Conservation (phyloP, 2,113 vertebrate genomes). For the Excalfactoria chinensis region DNA sequence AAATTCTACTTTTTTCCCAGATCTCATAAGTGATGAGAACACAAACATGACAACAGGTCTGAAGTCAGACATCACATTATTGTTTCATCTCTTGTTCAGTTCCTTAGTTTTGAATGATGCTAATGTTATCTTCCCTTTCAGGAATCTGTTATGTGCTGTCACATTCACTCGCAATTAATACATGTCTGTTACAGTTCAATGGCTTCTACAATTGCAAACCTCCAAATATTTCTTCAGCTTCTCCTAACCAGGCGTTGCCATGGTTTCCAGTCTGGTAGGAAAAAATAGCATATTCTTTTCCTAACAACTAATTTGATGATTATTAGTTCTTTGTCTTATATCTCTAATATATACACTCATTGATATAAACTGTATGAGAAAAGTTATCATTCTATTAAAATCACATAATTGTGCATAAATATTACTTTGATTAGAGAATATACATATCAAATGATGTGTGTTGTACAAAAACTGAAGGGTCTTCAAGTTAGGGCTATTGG, state of each 20-base stretch:
- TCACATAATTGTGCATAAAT: background rate
- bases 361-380: background rate
- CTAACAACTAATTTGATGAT: constrained; percentile 63
- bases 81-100: constrained; percentile 71
- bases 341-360: background rate
- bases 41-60: constrained; percentile 69
- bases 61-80: constrained; percentile 71
- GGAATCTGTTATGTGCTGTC: constrained; percentile 71
- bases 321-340: constrained; percentile 31
- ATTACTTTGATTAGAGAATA: background rate
- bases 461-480: background rate
- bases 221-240: constrained; percentile 72
- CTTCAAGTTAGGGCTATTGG: background rate
- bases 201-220: constrained; percentile 72
- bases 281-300: constrained; percentile 45
- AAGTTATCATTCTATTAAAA: background rate
- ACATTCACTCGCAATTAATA: constrained; percentile 81
- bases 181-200: constrained; percentile 77
- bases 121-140: constrained; percentile 56
- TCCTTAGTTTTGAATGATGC: constrained; percentile 61
- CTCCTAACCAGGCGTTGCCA: constrained; percentile 76
- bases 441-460: background rate
- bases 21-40: constrained; percentile 68
- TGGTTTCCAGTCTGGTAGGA: constrained; percentile 65
- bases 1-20: constrained; percentile 54